These are phyloP conservation scores for Psophia crepitans DNA, from an alignment of 2,113 vertebrate genomes.

Conservation along the genomic window DNA sequence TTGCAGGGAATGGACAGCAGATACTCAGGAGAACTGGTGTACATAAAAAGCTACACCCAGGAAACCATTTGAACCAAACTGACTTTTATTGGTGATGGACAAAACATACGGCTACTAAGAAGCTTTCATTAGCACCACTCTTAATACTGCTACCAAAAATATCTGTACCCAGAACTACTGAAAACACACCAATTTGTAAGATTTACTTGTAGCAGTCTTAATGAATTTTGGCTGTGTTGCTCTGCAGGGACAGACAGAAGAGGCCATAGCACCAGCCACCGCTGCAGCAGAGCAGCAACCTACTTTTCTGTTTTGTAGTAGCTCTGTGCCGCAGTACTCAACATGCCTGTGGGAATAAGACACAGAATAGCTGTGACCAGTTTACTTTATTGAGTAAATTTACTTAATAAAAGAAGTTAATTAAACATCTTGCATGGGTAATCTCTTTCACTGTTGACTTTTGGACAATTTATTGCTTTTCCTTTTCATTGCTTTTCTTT, in stretches of 20 bases:
- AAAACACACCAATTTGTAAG: not conserved
- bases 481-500: not conserved
- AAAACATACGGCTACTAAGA: not conserved
- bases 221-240: not conserved
- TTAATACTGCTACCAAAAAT: not conserved
- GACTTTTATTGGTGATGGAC: not conserved
- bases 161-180: not conserved
- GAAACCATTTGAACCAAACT: not conserved
- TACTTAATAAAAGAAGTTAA: conserved; percentile 27
- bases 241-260: not conserved
- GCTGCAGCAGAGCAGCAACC: not conserved
- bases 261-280: not conserved
- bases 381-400: not conserved
- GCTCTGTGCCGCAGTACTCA: accelerated
- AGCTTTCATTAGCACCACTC: not conserved
- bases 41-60: not conserved
- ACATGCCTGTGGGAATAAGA: not conserved
- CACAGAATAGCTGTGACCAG: not conserved
- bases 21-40: not conserved
- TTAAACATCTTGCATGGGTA: conserved; percentile 17
- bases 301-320: not conserved
- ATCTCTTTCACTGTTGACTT: not conserved
- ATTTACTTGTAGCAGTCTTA: not conserved
- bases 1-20: not conserved
- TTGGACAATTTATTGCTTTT: not conserved